Evolutionary conservation across 1,140 invertebrate genomes (phyloP).

Genomic region (Archivesica marissinica): DNA sequence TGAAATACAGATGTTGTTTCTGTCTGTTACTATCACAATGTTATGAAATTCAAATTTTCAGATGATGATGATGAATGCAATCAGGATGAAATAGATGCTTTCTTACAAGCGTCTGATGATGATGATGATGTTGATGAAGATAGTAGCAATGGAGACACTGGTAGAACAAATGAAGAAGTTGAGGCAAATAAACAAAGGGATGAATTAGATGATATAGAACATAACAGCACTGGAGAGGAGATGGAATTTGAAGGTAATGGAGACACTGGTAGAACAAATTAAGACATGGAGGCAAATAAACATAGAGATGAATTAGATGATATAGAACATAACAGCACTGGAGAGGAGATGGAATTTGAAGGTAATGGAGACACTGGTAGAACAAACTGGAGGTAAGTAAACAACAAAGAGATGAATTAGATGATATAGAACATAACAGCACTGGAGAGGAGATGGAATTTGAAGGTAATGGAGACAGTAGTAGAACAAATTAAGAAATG

Average conservation of each 20-base stretch:
- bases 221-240: constrained; percentile 73
- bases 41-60: too few species aligned
- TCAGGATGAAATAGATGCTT: constrained; percentile 42
- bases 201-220: constrained; percentile 37
- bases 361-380: constrained; percentile 65
- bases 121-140: constrained; percentile 70
- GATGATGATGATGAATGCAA: not conserved
- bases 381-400: constrained; percentile 6
- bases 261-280: constrained; percentile 65
- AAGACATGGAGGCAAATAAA: not conserved
- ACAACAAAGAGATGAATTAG: constrained; percentile 13
- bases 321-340: constrained; percentile 64
- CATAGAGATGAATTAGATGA: constrained; percentile 32
- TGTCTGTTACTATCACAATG: too few species aligned
- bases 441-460: not conserved
- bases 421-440: constrained; percentile 65
- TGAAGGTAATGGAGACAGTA: constrained; percentile 60
- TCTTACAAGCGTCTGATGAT: constrained; percentile 66
- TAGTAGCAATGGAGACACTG: constrained; percentile 66
- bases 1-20: too few species aligned
- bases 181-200: not conserved
- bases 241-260: constrained; percentile 62
- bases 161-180: constrained; percentile 45
- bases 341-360: not conserved
- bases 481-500: constrained; percentile 41